Conservation (phyloP, 2,113 vertebrate genomes). For the human (Homo sapiens) region DNA sequence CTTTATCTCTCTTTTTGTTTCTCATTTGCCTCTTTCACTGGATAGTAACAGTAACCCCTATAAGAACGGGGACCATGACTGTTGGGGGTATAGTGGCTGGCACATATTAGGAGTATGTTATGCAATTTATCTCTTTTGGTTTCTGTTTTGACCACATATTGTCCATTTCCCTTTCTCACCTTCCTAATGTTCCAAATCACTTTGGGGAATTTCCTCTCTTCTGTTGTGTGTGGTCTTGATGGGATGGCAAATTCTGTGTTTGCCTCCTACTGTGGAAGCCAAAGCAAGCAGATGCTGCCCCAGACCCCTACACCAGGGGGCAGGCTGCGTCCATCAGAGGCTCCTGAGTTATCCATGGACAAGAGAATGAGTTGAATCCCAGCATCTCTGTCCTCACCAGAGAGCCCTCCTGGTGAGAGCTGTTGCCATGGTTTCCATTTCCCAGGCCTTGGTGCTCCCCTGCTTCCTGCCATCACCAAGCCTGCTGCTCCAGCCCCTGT, state of each 20-base stretch:
- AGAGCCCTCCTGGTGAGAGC: neutral
- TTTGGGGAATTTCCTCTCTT: neutral
- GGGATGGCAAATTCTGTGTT: neutral
- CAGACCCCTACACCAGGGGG: neutral
- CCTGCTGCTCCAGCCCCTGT: neutral
- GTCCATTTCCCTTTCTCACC: neutral
- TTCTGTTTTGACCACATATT: neutral
- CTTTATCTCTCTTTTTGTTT: neutral
- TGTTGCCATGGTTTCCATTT: neutral
- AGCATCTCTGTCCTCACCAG: neutral
- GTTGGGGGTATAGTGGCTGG: neutral
- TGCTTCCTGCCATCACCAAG: neutral
- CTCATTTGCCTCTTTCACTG: neutral
- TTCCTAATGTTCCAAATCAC: neutral
- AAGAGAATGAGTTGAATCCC: neutral
- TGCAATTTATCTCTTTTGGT: neutral
- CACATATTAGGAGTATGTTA: neutral
- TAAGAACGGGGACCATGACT: neutral
- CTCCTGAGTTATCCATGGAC: neutral
- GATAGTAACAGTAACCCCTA: too few species aligned
- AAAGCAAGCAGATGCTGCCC: neutral
- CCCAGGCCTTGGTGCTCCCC: neutral
- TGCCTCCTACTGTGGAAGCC: neutral
- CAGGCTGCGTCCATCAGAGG: neutral
- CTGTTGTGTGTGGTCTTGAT: neutral